Conservation (phyloP, 1,140 invertebrate genomes). For the Drosophila miranda region DNA sequence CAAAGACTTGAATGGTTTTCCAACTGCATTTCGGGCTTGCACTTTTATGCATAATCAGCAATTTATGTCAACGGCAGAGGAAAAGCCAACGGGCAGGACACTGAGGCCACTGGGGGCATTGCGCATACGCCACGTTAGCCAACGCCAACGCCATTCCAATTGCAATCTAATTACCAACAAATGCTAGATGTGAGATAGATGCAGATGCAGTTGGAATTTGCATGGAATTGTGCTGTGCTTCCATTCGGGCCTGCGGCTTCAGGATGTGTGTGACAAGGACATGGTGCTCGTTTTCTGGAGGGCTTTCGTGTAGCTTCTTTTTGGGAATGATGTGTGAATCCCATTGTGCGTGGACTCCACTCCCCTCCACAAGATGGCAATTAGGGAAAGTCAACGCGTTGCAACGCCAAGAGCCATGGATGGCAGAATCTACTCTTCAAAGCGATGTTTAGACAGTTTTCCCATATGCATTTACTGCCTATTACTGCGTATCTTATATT, state of each 20-base stretch:
- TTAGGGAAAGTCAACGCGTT: no score
- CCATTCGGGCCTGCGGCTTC: no score
- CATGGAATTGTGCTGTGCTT: neutral
- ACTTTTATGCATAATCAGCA: slow-evolving; percentile 19
- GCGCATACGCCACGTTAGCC: slow-evolving; percentile 16
- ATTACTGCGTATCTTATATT: no score
- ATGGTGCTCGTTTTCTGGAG: neutral
- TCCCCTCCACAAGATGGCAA: slow-evolving; percentile 1
- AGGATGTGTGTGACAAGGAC: neutral
- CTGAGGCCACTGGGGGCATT: neutral
- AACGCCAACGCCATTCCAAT: neutral
- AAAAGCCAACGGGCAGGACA: neutral
- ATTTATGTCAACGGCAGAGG: slow-evolving; percentile 2
- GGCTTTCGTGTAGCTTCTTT: neutral
- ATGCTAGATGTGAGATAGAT: neutral
- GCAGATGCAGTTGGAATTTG: slow-evolving; percentile 15
- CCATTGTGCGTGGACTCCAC: neutral
- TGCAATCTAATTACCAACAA: slow-evolving; percentile 32
- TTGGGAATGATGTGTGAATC: slow-evolving; percentile 1
- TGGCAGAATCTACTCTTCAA: no score
- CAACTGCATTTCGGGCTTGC: neutral
- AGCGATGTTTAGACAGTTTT: neutral
- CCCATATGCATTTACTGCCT: neutral
- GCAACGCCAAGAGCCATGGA: no score
- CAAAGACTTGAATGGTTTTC: slow-evolving; percentile 5